Evolutionary conservation across 64 coral and sea anemone species (phyloP), one percentile per base, ranked within the genome.

Genomic region (Actinia tenebrosa): DNA sequence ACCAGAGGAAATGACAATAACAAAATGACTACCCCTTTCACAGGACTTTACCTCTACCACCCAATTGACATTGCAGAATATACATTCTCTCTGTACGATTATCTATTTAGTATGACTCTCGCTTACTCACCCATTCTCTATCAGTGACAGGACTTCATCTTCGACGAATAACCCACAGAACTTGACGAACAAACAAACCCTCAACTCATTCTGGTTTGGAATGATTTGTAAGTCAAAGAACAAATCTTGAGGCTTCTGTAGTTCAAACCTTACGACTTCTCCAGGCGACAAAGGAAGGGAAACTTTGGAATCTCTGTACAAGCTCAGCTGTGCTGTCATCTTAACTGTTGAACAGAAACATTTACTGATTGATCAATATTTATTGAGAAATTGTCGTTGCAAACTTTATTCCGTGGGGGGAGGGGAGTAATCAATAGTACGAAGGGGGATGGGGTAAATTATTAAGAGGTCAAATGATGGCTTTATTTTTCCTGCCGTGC

Each of bases 101-200:
- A 75, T 75, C 69, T 75, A 9, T 30, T 71, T n/a, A 71, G 23
- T 10, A 10, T 37, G 30, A 37, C 69, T 75, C 69, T 75, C 69
- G 25, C 42, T 75, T 75, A 81, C 79, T 53, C 20, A 81, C 79
- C 79, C 79, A 53, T 81, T 81, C 44, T 81, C 44, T 7, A 81
- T 81, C 79, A 81, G 6, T 5, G 46, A 53, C 18, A 75, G 13
- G 11, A 19, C 44, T 16, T 81, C 18, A 53, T 23, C 16, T 22
- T 50, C 19, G 17, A 81, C 45, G 42, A 13, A 26, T 53, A 81
- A 22, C 44, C 3, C 15, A 53, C 79, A 81, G 22, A n/a, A 81
- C 19, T 53, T 53, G 43, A 81, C 17, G 19, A 47, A 45, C 79
- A 81, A 22, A 22, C 79, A 81, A 11, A 75, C 26, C 25, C 25